Evolutionary conservation across 2,888 invertebrate genomes (phyloP).

Genomic region (Tinea trinotella): DNA sequence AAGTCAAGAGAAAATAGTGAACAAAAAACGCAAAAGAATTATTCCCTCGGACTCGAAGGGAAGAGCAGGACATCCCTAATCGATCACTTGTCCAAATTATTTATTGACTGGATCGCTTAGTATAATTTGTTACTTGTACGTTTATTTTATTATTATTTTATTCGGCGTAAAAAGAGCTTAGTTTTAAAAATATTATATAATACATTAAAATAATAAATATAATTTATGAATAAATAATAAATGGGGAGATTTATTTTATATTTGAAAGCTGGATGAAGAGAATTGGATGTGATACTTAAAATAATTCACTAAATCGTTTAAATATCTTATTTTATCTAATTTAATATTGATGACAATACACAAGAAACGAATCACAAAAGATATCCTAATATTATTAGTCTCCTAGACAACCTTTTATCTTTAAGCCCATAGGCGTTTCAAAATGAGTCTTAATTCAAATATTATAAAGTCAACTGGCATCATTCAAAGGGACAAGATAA

Average conservation of each 20-base stretch:
- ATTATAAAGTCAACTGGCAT: not conserved
- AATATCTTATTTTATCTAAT: too few species aligned
- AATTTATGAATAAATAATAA: too few species aligned
- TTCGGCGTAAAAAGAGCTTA: too few species aligned
- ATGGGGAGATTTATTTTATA: too few species aligned
- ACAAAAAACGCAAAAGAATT: conserved; percentile 20
- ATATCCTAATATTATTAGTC: too few species aligned
- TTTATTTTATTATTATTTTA: not conserved
- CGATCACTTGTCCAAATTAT: conserved; percentile 28
- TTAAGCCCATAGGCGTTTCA: not conserved
- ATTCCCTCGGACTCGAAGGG: not conserved
- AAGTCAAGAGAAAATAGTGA: conserved; percentile 17
- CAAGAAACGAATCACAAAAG: too few species aligned
- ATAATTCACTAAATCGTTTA: too few species aligned
- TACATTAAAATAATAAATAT: too few species aligned
- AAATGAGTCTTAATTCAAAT: not conserved
- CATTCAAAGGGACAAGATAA: not conserved
- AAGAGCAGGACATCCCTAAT: conserved; percentile 23
- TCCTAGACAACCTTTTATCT: not conserved
- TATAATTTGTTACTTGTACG: conserved; percentile 9
- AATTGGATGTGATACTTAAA: too few species aligned
- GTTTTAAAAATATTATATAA: too few species aligned
- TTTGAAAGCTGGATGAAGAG: too few species aligned
- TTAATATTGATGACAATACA: too few species aligned
- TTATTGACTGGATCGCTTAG: conserved; percentile 23